phyloP scores from a whole-genome alignment of 2,797 vertebrate genomes.

The Cynopterus sphinx region DNA sequence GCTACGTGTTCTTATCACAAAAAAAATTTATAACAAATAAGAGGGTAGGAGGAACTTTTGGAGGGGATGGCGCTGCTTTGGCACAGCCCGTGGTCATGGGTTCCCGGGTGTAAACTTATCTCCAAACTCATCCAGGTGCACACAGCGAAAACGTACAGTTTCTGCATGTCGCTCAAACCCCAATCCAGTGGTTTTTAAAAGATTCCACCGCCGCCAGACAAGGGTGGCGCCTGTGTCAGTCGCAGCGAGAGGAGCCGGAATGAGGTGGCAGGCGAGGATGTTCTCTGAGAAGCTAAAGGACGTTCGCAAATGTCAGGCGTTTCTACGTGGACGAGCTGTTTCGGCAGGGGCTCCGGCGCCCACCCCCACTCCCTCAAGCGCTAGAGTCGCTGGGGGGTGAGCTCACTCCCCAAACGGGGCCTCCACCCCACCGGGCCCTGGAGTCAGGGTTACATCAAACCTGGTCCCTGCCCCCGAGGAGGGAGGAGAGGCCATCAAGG shows the following conservation, averaged over 20 bases:
- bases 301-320: fast-evolving
- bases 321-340: fast-evolving
- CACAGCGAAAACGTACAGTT: fast-evolving
- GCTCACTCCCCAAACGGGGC: neutral
- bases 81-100: neutral
- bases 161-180: neutral
- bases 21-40: neutral
- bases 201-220: neutral
- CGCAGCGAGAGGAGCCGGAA: neutral
- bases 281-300: neutral
- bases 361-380: fast-evolving
- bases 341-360: fast-evolving
- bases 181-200: neutral
- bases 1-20: too few species aligned
- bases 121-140: neutral
- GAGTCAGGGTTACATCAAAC: neutral
- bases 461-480: neutral
- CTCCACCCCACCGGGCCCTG: neutral
- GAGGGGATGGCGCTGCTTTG: neutral
- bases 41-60: neutral
- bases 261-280: fast-evolving
- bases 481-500: neutral
- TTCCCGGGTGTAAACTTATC: too few species aligned
- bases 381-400: fast-evolving
- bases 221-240: neutral